phyloP scores from a whole-genome alignment of 2,797 vertebrate genomes.

The Forpus xanthops region DNA sequence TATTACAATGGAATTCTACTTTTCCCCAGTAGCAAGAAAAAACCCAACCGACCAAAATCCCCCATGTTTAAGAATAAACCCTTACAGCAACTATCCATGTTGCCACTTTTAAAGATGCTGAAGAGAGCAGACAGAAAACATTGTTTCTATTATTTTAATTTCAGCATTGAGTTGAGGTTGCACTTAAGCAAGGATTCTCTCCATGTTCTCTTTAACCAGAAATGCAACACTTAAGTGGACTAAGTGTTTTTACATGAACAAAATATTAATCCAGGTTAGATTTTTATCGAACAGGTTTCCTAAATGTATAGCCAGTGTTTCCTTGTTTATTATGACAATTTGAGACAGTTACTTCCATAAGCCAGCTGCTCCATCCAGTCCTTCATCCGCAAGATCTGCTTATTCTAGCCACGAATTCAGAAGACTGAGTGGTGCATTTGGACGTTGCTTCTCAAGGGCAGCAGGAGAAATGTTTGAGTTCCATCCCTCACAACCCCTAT shows the following conservation, averaged over 20 bases:
- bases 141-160: neutral
- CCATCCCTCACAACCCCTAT: neutral
- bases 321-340: neutral
- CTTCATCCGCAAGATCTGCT: neutral
- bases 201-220: neutral
- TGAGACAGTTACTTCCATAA: neutral
- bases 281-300: neutral
- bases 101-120: neutral
- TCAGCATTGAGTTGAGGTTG: neutral
- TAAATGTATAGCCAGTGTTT: neutral
- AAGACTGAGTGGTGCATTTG: neutral
- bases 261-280: neutral
- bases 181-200: neutral
- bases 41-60: neutral
- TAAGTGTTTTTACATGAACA: neutral
- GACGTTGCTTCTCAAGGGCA: neutral
- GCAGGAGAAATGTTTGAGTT: neutral
- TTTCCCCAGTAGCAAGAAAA: neutral
- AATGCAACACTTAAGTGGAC: neutral
- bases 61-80: neutral
- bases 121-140: neutral
- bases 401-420: neutral
- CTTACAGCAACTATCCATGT: neutral
- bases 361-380: neutral
- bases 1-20: neutral